phyloP scores from a whole-genome alignment of 1,140 invertebrate species.

The Drosophila ogumai region DNA sequence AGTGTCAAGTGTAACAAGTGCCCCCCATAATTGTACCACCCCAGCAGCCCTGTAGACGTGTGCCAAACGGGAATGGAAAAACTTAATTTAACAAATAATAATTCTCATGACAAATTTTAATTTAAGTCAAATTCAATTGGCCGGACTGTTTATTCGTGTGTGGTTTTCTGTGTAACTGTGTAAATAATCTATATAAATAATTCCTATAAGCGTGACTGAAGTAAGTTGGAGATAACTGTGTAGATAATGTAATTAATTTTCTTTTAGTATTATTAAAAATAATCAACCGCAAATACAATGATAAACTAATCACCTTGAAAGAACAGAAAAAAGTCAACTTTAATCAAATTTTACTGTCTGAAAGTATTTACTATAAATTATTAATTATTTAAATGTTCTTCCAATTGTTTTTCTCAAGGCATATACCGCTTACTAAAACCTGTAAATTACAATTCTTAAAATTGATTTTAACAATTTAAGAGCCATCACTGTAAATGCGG shows the following conservation, averaged over 20 bases:
- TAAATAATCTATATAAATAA: conserved; percentile 36
- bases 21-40: background rate
- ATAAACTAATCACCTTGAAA: background rate
- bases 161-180: conserved; percentile 24
- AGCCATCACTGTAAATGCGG: background rate
- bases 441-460: background rate
- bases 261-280: background rate
- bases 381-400: background rate
- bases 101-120: conserved; percentile 18
- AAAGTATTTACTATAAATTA: background rate
- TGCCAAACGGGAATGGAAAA: conserved; percentile 48
- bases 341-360: background rate
- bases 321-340: no score
- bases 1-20: conserved; percentile 71
- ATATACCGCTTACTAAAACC: no score
- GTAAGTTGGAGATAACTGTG: conserved; percentile 2
- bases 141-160: conserved; percentile 18
- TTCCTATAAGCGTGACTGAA: conserved; percentile 1
- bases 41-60: conserved; percentile 2
- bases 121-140: conserved; percentile 17
- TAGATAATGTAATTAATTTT: background rate
- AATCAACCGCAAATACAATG: background rate
- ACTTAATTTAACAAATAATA: conserved; percentile 25
- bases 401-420: background rate
- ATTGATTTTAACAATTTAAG: background rate